phyloP scores from a whole-genome alignment of 2,888 invertebrate genomes.

The Tenthredo livida region DNA sequence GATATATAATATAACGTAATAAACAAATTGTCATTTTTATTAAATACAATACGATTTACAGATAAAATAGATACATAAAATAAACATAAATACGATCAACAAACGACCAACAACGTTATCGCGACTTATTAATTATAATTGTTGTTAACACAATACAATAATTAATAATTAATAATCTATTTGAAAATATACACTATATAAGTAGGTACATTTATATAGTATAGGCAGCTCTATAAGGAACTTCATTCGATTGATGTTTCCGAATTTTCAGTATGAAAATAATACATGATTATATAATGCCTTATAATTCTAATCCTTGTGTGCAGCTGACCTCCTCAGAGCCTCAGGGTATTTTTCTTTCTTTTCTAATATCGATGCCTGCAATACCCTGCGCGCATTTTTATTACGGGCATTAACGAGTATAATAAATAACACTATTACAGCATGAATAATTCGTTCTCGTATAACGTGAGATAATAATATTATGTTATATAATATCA shows the following conservation, averaged over 20 bases:
- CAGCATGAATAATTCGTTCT: background rate
- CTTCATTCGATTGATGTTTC: background rate
- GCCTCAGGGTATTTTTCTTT: background rate
- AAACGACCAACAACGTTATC: background rate
- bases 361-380: constrained; percentile 7
- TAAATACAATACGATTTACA: background rate
- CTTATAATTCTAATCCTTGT: background rate
- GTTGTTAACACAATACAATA: constrained; percentile 3
- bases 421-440: background rate
- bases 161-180: background rate
- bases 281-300: background rate
- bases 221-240: background rate
- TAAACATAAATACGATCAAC: background rate
- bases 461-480: background rate
- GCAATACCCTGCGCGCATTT: background rate
- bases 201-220: no score
- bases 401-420: constrained; percentile 7
- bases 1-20: background rate
- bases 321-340: background rate
- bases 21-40: background rate
- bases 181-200: background rate
- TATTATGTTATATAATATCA: background rate
- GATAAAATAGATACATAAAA: no score
- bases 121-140: background rate
- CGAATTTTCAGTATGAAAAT: background rate